A percentile compares a stretch with the other conserved stretches of the same genome.
These are phyloP conservation scores for Pangasius mekongensis DNA, from an alignment of 2,797 vertebrate species.

Conservation along the genomic window DNA sequence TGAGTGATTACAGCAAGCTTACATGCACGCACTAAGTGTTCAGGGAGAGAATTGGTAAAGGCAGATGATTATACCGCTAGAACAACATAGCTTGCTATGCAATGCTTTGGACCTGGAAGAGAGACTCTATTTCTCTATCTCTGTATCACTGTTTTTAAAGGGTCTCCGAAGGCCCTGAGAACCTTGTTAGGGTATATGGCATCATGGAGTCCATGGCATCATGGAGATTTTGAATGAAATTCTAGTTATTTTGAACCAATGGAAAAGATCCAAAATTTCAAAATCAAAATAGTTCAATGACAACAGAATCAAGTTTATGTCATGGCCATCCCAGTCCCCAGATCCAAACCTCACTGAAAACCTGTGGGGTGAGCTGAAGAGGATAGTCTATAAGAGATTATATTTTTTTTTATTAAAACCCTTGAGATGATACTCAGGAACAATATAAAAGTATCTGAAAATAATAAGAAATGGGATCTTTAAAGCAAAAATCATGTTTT, in stretches of 20 bases:
- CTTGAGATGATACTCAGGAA: background rate
- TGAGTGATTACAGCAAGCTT: background rate
- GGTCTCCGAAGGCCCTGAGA: background rate
- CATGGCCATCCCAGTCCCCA: background rate
- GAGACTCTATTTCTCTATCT: background rate
- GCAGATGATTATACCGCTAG: background rate
- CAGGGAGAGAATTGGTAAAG: conserved; percentile 13
- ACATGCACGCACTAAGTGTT: background rate
- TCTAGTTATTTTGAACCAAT: background rate
- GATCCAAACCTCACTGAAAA: background rate
- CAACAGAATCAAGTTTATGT: background rate
- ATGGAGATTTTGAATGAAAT: background rate
- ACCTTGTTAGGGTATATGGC: no score
- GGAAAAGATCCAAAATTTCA: background rate
- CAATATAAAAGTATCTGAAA: background rate
- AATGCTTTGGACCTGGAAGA: background rate
- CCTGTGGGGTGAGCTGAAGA: background rate
- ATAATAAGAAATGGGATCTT: background rate
- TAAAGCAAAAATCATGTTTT: background rate
- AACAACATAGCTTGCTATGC: background rate
- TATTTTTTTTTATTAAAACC: background rate
- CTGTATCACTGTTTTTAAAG: background rate
- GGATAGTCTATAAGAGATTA: background rate
- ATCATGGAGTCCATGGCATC: background rate
- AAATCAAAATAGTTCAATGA: background rate